Base-by-base conservation (phyloP, 2,888 invertebrate genomes). In the Cantharis flavilabris region DNA sequence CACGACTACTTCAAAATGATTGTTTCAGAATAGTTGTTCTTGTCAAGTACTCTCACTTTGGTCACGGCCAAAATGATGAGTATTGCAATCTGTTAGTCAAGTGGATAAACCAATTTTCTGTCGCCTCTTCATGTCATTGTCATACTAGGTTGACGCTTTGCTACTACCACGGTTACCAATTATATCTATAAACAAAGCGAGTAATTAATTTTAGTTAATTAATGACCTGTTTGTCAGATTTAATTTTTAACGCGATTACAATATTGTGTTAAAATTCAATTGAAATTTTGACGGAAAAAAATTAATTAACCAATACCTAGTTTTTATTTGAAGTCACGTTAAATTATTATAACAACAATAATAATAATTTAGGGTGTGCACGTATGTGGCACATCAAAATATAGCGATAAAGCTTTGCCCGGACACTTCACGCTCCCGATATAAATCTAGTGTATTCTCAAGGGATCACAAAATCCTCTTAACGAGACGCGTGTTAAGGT, bases 401-500 rank as follows among this genome's bases (percentile, higher is more conserved):
- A 84, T 85, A 84, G 85, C 86, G 85, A 86, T 86, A 86, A 86
- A 87, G 86, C 86, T 85, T 82, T 81, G 82, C 76, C 81, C 84
- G 84, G 85, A 86, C 85, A 84, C 84, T 85, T 86, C 85, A 86
- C 86, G 86, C 85, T 83, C 84, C 83, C 84, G 87, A 87, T 86
- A 87, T 87, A 87, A 87, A 87, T 87, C 87, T 87, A 84, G 84
- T 84, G 83, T 84, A 82, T 82, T 84, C 86, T 81, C 85, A 76
- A 76, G 86, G 85, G 85, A 85, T 84, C 83, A 80, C 81, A 79
- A 85, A 87, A 87, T 87, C 86, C 86, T 87, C 86, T 87, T 87
- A 87, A 85, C 81, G 84, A 82, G 82, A 83, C 84, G 84, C 84
- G 85, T 85, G 84, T 83, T 84, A 76, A 70, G 78, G 84, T 84